Evolutionary conservation across 2,888 invertebrate genomes (phyloP), one percentile per base, ranked within the genome.

Genomic region (Sinohyriopsis cumingii): DNA sequence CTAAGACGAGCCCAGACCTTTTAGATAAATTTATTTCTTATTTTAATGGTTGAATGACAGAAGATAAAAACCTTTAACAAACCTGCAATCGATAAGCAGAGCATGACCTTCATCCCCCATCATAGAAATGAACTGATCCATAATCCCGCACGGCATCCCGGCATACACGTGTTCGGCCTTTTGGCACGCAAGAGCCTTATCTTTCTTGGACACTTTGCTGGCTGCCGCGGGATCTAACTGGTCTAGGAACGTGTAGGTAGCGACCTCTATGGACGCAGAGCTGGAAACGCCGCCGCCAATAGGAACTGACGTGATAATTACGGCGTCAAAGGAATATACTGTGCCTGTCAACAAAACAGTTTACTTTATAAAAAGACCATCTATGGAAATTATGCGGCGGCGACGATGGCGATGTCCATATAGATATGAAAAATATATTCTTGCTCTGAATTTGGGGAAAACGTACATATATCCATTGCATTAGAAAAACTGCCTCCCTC

Each of bases 111-210:
- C 92, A 89, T 93, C 92, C 0, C 94, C 97, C 93, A 96, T 93
- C 0, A 95, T 92, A 18, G 95, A 95, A 79, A 97, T 94, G 89
- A 96, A 96, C 91, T 98, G 97, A 90, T 98, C 98, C 98, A 98
- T 98, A 85, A 98, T 96, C 0, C 98, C 97, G 89, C 98, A 97
- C 0, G 98, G 97, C 92, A 96, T 95, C 1, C 94, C 94, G 0
- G 96, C 96, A 90, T 94, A 98, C 77, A 95, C 93, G 88, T 98
- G 96, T 88, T 98, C 98, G 0, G 97, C 97, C 85, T 94, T 94
- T 91, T 97, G 97, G 87, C 98, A 98, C 22, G 94, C 92, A 77
- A 95, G 91, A 0, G 96, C 95, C 87, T 95, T 95, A 65, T 90
- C 82, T 55, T 84, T 82, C 71, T 81, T 82, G 20, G 75, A 72